Percentiles rank a stretch among this genome's conserved stretches.
Conservation (phyloP, 2,797 vertebrate genomes). For the Acanthis flammea region DNA sequence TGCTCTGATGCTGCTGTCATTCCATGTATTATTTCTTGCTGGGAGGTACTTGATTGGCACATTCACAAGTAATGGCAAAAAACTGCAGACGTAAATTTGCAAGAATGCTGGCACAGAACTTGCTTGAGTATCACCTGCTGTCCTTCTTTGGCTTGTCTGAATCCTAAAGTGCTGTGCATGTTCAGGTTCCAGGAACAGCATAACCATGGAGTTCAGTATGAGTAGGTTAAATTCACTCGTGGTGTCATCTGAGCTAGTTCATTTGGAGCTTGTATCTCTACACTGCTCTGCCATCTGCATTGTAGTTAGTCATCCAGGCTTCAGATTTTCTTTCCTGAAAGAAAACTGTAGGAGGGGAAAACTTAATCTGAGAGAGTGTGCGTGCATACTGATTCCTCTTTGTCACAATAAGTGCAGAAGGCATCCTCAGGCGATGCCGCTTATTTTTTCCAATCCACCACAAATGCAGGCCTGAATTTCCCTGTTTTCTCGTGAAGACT, state of each 20-base stretch:
- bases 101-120: neutral
- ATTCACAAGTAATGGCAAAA: neutral
- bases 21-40: neutral
- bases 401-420: slow-evolving; percentile 4
- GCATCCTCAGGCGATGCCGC: rapidly evolving
- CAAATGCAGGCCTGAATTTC: neutral
- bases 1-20: neutral
- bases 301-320: slow-evolving; percentile 55
- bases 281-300: slow-evolving; percentile 40
- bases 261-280: neutral
- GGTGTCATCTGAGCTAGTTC: neutral
- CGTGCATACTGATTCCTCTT: neutral
- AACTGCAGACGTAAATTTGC: neutral
- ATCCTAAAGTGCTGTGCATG: neutral
- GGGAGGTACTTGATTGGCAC: neutral
- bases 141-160: neutral
- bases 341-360: slow-evolving; percentile 44
- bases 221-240: neutral
- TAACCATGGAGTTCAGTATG: neutral
- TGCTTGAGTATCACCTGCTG: neutral
- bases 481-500: neutral
- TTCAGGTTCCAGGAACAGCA: neutral
- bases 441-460: neutral
- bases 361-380: slow-evolving; percentile 1
- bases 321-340: slow-evolving; percentile 43